A percentile compares a stretch with the other conserved stretches of the same genome.
Conservation (phyloP, 2,797 vertebrate species). For the Pseudochirops corinnae region DNA sequence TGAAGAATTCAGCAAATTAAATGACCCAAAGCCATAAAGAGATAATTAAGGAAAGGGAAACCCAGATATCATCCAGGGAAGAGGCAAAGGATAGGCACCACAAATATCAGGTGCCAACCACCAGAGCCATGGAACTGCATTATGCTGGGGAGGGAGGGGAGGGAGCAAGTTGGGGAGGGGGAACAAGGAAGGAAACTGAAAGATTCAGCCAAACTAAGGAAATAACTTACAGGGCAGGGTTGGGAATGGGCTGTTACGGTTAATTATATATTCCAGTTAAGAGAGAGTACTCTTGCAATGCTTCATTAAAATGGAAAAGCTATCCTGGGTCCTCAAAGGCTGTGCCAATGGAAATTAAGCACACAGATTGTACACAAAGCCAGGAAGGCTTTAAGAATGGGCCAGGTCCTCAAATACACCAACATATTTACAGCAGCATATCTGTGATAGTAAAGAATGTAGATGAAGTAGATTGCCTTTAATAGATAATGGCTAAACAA, state of each 20-base stretch:
- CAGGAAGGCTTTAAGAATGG: not conserved
- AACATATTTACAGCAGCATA: not conserved
- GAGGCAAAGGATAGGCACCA: constrained; percentile 46
- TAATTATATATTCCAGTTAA: constrained; percentile 66
- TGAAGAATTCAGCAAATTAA: constrained; percentile 81
- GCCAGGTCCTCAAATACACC: not conserved
- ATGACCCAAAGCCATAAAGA: constrained; percentile 78
- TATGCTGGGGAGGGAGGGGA: not conserved
- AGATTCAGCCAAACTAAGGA: constrained; percentile 36
- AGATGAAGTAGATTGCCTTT: not conserved
- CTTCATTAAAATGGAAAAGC: not conserved
- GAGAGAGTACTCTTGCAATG: not conserved
- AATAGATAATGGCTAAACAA: not conserved
- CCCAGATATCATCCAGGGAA: constrained; percentile 60
- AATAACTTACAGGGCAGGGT: not conserved
- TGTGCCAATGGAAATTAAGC: not conserved
- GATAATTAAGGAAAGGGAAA: constrained; percentile 77
- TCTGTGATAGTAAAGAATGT: not conserved
- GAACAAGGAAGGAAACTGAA: constrained; percentile 48
- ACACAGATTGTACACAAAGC: not conserved
- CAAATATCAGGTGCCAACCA: not conserved
- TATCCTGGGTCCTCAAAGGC: not conserved
- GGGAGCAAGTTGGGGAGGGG: not conserved
- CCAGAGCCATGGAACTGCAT: not conserved
- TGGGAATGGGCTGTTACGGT: constrained; percentile 36